Evolutionary conservation across 2,113 vertebrate genomes (phyloP).

Genomic region (Mobula birostris): DNA sequence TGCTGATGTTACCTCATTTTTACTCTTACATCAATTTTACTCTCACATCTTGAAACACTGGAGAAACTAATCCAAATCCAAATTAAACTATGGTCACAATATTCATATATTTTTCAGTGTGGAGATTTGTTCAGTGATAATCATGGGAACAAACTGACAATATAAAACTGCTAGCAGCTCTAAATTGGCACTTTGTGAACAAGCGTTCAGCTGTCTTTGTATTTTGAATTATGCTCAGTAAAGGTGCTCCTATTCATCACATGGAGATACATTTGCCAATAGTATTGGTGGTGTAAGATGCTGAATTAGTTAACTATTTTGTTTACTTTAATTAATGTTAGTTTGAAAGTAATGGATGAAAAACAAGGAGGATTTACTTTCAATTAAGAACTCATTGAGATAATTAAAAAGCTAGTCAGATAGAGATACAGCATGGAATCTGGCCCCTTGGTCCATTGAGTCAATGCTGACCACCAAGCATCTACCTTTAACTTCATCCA

Average conservation of each 20-base stretch:
- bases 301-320: not conserved
- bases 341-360: not conserved
- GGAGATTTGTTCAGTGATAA: not conserved
- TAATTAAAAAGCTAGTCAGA: not conserved
- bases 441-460: too few relatives aligned
- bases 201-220: not conserved
- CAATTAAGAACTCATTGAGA: not conserved
- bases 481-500: too few relatives aligned
- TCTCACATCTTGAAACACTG: not conserved
- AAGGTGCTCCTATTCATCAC: not conserved
- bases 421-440: too few relatives aligned
- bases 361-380: not conserved
- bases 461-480: too few relatives aligned
- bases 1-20: conserved; percentile 3
- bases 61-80: not conserved
- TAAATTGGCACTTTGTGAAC: not conserved
- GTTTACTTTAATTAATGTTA: not conserved
- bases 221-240: not conserved
- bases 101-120: not conserved
- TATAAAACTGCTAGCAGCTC: not conserved
- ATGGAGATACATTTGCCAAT: not conserved
- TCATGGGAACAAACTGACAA: not conserved
- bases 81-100: not conserved
- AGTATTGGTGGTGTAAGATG: not conserved
- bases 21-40: not conserved